phyloP scores from a whole-genome alignment of 2,888 invertebrate genomes.

The Diloba caeruleocephala region DNA sequence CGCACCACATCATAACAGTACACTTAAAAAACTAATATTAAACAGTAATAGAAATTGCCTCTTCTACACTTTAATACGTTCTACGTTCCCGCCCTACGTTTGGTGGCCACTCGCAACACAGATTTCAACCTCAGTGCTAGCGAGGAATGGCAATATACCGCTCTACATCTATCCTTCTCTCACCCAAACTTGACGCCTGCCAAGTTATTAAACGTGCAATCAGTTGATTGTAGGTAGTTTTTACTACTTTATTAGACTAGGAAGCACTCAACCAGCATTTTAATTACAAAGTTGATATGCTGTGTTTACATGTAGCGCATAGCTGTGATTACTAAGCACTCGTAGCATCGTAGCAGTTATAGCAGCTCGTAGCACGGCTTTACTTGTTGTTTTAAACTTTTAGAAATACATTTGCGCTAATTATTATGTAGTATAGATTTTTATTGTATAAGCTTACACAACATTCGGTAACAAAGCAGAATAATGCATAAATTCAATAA shows the following conservation, averaged over 20 bases:
- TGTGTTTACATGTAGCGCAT: slow-evolving; percentile 34
- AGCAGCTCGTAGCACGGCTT: slow-evolving; percentile 16
- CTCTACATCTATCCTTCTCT: slow-evolving; percentile 59
- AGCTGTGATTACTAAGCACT: slow-evolving; percentile 36
- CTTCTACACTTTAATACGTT: slow-evolving; percentile 56
- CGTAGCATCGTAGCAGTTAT: slow-evolving; percentile 29
- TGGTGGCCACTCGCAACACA: slow-evolving; percentile 76
- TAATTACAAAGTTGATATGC: slow-evolving; percentile 68
- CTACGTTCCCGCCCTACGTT: slow-evolving; percentile 77
- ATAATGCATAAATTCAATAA: too few species aligned
- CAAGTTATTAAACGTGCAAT: slow-evolving; percentile 83
- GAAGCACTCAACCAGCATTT: slow-evolving; percentile 70
- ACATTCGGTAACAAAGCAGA: too few species aligned
- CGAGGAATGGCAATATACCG: slow-evolving; percentile 60
- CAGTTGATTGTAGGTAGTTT: slow-evolving; percentile 82
- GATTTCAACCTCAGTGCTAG: slow-evolving; percentile 73
- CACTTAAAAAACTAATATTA: background rate
- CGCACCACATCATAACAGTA: background rate
- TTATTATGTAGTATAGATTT: background rate
- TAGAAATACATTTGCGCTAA: background rate
- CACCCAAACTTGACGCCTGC: slow-evolving; percentile 65
- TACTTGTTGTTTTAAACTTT: slow-evolving; percentile 7
- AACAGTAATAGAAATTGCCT: slow-evolving; percentile 2
- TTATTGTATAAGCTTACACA: too few species aligned
- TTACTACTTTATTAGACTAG: slow-evolving; percentile 77